A percentile compares a stretch with the other conserved stretches of the same genome.
phyloP scores from a whole-genome alignment of 2,113 vertebrate genomes.

The Entelurus aequoreus region DNA sequence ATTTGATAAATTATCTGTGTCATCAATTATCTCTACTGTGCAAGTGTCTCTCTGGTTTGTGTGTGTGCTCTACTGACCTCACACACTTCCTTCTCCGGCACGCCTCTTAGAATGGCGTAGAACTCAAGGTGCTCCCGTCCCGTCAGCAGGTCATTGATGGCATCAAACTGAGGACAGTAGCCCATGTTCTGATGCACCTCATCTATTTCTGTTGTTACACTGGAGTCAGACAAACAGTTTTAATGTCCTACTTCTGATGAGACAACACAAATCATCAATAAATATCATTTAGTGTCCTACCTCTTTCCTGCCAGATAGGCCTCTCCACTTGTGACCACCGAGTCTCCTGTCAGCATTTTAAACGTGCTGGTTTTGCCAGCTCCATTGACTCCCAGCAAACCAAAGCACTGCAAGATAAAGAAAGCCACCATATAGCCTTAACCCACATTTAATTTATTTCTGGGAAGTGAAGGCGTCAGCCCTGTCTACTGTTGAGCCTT shows the following conservation, averaged over 20 bases:
- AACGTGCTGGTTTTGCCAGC: constrained; percentile 97
- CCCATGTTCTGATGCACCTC: constrained; percentile 99
- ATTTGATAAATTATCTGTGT: too few species aligned
- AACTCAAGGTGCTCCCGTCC: constrained; percentile 96
- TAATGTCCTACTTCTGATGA: background rate
- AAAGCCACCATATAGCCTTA: background rate
- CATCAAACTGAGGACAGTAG: constrained; percentile 97
- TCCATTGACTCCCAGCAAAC: constrained; percentile 93
- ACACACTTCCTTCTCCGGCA: constrained; percentile 95
- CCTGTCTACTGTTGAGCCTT: background rate
- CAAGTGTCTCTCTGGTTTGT: background rate
- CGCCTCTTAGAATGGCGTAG: constrained; percentile 91
- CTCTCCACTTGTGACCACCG: constrained; percentile 86
- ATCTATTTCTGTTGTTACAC: constrained; percentile 84
- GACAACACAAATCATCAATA: background rate
- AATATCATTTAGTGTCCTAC: constrained; percentile 56
- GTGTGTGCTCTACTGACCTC: constrained; percentile 73
- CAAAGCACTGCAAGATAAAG: constrained; percentile 82
- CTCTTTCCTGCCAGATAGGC: constrained; percentile 92
- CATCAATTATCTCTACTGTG: too few species aligned
- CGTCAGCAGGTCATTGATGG: constrained; percentile 91
- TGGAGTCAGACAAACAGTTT: constrained; percentile 41
- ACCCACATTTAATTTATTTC: background rate
- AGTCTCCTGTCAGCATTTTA: constrained; percentile 97
- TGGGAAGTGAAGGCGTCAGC: background rate